Conservation (phyloP, 2,888 invertebrate species). For the Thelaira solivaga region DNA sequence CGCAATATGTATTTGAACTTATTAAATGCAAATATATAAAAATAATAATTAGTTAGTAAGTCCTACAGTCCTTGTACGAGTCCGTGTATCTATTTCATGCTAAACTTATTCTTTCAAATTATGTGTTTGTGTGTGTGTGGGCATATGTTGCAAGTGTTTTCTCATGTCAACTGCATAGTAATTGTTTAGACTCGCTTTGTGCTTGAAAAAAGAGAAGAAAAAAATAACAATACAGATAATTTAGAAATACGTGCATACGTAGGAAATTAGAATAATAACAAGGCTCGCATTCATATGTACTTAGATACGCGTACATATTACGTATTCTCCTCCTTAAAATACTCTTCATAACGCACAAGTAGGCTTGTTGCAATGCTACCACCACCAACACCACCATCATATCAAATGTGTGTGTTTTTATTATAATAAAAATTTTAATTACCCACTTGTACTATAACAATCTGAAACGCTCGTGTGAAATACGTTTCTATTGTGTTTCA, state of each 20-base stretch:
- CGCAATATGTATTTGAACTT: too few species aligned
- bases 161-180: background rate
- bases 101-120: background rate
- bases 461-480: constrained; percentile 9
- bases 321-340: background rate
- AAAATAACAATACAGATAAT: constrained; percentile 11
- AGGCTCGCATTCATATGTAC: constrained; percentile 16
- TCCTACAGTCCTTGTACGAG: too few species aligned
- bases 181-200: constrained; percentile 29
- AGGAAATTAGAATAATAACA: constrained; percentile 5
- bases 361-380: too few species aligned
- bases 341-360: constrained; percentile 15
- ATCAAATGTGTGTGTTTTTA: constrained; percentile 17
- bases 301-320: too few species aligned
- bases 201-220: background rate
- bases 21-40: too few species aligned
- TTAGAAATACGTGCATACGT: background rate
- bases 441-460: constrained; percentile 55
- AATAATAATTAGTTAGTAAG: too few species aligned
- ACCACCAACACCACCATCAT: too few species aligned
- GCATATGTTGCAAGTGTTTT: too few species aligned
- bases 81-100: too few species aligned
- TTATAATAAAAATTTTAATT: constrained; percentile 59
- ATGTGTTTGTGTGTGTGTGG: background rate
- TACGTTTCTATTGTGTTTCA: background rate